Evolutionary conservation across 1,140 invertebrate genomes (phyloP).

Genomic region (Calliopsis andreniformis): DNA sequence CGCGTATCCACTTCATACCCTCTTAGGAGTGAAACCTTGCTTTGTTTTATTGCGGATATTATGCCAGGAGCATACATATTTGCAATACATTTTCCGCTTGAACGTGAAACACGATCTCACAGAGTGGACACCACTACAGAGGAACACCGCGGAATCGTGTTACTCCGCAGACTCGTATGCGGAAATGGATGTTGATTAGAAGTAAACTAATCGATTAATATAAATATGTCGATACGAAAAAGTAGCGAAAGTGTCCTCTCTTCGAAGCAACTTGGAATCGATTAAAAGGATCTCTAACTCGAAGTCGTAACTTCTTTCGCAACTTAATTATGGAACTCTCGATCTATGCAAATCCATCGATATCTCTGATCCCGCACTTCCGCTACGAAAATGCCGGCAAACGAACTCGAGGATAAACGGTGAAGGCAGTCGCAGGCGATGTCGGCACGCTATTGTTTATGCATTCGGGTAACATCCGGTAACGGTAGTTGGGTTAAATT

Average conservation of each 20-base stretch:
- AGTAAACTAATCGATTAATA: constrained; percentile 25
- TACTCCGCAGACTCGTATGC: constrained; percentile 14
- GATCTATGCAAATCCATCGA: constrained; percentile 24
- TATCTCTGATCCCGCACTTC: constrained; percentile 10
- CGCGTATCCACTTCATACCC: constrained; percentile 11
- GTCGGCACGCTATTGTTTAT: neutral
- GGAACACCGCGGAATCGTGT: constrained; percentile 38
- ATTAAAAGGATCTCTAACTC: neutral
- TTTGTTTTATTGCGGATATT: constrained; percentile 43
- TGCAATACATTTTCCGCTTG: constrained; percentile 29
- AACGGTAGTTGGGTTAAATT: constrained; percentile 26
- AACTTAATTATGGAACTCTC: neutral
- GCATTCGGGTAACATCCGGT: constrained; percentile 3
- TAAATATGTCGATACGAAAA: constrained; percentile 9
- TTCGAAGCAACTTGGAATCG: neutral
- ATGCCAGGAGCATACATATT: constrained; percentile 40
- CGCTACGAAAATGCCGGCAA: neutral
- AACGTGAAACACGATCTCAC: constrained; percentile 46
- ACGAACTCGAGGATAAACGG: neutral
- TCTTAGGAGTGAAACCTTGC: constrained; percentile 12
- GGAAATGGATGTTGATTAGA: constrained; percentile 34
- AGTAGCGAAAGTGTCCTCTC: neutral
- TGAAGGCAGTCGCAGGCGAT: neutral
- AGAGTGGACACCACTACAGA: neutral
- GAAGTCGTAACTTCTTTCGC: neutral